phyloP scores from a whole-genome alignment of 2,888 invertebrate species.

The Mesorhabditis belari region DNA sequence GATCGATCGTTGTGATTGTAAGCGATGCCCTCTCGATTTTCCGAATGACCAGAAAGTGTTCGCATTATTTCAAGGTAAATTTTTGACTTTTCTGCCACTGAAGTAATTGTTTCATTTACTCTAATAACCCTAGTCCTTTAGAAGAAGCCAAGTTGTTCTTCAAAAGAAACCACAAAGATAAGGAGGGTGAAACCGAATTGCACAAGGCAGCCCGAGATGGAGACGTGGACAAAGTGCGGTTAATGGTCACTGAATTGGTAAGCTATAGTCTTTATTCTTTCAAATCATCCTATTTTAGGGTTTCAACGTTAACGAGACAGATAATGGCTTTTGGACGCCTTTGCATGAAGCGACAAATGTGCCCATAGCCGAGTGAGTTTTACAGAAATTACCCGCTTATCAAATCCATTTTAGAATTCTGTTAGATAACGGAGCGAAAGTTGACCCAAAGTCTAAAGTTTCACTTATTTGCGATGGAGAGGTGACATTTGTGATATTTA shows the following conservation, averaged over 20 bases:
- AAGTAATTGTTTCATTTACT: neutral
- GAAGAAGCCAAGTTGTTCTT: neutral
- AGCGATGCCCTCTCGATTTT: neutral
- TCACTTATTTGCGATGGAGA: conserved; percentile 1
- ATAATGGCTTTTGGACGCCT: conserved; percentile 38
- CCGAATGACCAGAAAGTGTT: neutral
- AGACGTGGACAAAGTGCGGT: conserved; percentile 13
- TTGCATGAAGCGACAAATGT: conserved; percentile 30
- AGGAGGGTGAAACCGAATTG: conserved; percentile 26
- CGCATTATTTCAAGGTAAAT: too few relatives aligned
- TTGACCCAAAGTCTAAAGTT: conserved; percentile 10
- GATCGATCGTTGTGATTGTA: neutral
- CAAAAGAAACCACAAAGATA: neutral
- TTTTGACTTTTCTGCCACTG: too few relatives aligned
- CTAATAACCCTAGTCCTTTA: neutral
- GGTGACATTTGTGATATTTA: neutral
- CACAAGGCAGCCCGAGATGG: conserved; percentile 24
- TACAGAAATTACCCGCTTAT: too few relatives aligned
- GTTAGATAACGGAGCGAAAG: conserved; percentile 20
- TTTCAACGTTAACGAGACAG: conserved; percentile 28
- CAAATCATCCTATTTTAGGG: too few relatives aligned
- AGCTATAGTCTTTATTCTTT: too few relatives aligned
- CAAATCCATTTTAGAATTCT: conserved; percentile 8
- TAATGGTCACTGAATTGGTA: conserved; percentile 19
- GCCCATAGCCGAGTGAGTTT: conserved; percentile 9